Conservation (phyloP, 64 coral and sea anemone genomes). For the Acropora yongei region DNA sequence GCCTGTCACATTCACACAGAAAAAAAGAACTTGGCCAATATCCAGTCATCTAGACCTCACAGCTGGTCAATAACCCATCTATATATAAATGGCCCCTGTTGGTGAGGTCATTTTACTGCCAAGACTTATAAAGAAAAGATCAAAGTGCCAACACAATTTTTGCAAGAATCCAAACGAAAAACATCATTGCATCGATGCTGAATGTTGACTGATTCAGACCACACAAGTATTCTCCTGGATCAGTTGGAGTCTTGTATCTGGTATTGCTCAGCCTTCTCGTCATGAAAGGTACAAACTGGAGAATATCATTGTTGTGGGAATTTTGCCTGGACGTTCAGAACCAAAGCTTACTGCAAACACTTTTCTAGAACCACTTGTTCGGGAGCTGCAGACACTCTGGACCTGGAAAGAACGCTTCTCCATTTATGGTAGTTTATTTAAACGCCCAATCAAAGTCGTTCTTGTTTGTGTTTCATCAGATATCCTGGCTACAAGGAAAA, state of each 20-base stretch:
- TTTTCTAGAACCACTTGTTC: slow-evolving; percentile 55
- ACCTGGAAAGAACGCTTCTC: slow-evolving; percentile 34
- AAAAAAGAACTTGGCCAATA: no score
- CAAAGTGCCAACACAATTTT: no score
- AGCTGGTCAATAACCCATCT: no score
- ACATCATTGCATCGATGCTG: background rate
- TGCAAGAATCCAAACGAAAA: no score
- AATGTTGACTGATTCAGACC: slow-evolving; percentile 75
- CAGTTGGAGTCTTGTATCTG: slow-evolving; percentile 53
- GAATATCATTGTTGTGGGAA: slow-evolving; percentile 55
- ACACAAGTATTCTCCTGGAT: slow-evolving; percentile 59
- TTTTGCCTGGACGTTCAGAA: slow-evolving; percentile 60
- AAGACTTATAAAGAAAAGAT: no score
- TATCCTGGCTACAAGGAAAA: slow-evolving; percentile 43
- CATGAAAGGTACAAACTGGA: slow-evolving; percentile 46
- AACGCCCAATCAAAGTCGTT: slow-evolving; percentile 44
- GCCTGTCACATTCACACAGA: no score
- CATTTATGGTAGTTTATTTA: slow-evolving; percentile 25
- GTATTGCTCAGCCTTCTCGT: slow-evolving; percentile 50
- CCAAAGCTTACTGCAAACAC: slow-evolving; percentile 64
- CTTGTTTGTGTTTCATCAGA: slow-evolving; percentile 43
- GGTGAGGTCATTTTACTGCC: no score
- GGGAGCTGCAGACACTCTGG: slow-evolving; percentile 51
- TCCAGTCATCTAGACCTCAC: no score
- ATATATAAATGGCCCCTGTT: no score